Percentiles rank a stretch among this genome's conserved stretches.
phyloP scores from a whole-genome alignment of 2,888 invertebrate genomes.

The Chrysolina haemoptera region DNA sequence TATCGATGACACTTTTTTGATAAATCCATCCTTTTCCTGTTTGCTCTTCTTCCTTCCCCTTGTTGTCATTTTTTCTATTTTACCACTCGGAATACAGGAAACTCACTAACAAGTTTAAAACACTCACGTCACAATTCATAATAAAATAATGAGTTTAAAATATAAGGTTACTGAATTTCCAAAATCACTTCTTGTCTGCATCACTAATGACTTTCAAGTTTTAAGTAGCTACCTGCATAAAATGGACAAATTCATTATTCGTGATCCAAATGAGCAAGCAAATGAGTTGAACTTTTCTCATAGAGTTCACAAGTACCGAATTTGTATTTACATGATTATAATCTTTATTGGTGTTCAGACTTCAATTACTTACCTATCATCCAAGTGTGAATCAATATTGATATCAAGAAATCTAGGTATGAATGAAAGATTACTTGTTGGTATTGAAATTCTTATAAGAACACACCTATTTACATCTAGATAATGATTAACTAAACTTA shows the following conservation, averaged over 20 bases:
- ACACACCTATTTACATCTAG: neutral
- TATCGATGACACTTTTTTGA: slow-evolving; percentile 90
- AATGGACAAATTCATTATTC: too few relatives aligned
- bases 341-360: too few relatives aligned
- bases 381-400: too few relatives aligned
- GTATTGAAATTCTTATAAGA: neutral
- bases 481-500: slow-evolving; percentile 14
- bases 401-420: too few relatives aligned
- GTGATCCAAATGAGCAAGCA: too few relatives aligned
- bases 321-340: too few relatives aligned
- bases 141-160: slow-evolving; percentile 28
- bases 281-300: too few relatives aligned
- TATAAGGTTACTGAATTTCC: neutral
- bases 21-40: slow-evolving; percentile 79
- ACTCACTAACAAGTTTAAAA: slow-evolving; percentile 23
- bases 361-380: too few relatives aligned
- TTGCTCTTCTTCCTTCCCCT: slow-evolving; percentile 76
- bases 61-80: slow-evolving; percentile 72
- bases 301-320: too few relatives aligned
- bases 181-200: slow-evolving; percentile 13
- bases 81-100: neutral
- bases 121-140: slow-evolving; percentile 47
- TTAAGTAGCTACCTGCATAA: too few relatives aligned
- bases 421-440: too few relatives aligned
- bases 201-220: neutral